Conservation (phyloP, 1,140 invertebrate species). For the Acromyrmex charruanus region DNA sequence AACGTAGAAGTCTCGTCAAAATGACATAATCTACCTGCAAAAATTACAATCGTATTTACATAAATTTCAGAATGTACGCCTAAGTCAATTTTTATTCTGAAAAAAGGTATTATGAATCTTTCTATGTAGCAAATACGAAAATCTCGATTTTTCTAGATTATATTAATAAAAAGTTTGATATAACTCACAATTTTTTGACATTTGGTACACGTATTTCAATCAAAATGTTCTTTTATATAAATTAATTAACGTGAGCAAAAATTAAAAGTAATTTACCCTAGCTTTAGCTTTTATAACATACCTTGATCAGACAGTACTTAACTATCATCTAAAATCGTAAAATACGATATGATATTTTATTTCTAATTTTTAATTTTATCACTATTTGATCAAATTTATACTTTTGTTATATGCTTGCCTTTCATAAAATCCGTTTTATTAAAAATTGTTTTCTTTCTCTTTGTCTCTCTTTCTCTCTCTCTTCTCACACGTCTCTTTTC, state of each 20-base stretch:
- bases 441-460: conserved; percentile 1
- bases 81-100: background rate
- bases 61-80: background rate
- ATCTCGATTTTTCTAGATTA: background rate
- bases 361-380: conserved; percentile 22
- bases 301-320: background rate
- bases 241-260: conserved; percentile 2
- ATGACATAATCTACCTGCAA: conserved; percentile 33
- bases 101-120: background rate
- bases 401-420: background rate
- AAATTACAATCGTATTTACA: background rate
- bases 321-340: background rate
- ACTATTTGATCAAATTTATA: conserved; percentile 20
- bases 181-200: background rate
- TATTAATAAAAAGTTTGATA: background rate
- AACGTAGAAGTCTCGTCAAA: conserved; percentile 55
- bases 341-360: background rate
- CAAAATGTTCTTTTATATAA: background rate
- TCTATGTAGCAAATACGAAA: background rate
- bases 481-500: background rate
- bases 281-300: background rate
- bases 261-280: background rate
- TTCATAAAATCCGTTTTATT: conserved; percentile 20
- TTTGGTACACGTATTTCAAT: background rate
- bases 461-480: background rate